A percentile compares a stretch with the other conserved stretches of the same genome.
Conservation (phyloP, 2,888 invertebrate genomes). For the Melieria picta region DNA sequence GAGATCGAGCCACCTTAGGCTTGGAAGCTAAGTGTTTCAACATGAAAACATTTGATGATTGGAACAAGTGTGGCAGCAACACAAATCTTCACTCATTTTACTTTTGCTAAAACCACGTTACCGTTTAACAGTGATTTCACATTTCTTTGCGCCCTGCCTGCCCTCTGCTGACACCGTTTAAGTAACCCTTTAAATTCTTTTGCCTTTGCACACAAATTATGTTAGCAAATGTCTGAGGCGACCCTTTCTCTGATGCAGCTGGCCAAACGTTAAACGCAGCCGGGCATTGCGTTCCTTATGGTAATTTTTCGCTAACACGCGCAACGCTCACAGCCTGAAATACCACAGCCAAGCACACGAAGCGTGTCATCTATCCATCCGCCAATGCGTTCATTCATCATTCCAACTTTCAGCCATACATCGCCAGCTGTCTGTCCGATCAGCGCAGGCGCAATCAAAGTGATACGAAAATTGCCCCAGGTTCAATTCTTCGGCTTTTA, state of each 20-base stretch:
- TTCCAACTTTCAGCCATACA: slow-evolving; percentile 20
- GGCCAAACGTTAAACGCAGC: background rate
- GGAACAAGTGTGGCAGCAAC: too few species aligned
- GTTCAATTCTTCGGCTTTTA: slow-evolving; percentile 22
- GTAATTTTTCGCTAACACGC: slow-evolving; percentile 32
- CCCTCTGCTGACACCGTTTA: background rate
- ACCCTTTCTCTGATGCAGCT: too few species aligned
- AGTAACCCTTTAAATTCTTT: slow-evolving; percentile 12
- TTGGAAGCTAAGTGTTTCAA: too few species aligned
- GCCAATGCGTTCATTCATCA: slow-evolving; percentile 25
- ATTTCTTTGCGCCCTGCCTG: background rate
- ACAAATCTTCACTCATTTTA: too few species aligned
- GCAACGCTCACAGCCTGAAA: slow-evolving; percentile 19
- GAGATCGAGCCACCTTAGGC: background rate
- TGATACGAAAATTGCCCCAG: slow-evolving; percentile 59
- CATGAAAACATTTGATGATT: too few species aligned
- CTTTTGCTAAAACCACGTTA: too few species aligned
- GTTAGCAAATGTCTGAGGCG: background rate
- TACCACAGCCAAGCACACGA: slow-evolving; percentile 29
- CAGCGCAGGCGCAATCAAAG: slow-evolving; percentile 56
- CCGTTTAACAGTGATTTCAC: too few species aligned
- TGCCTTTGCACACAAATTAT: background rate
- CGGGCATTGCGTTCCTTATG: slow-evolving; percentile 36
- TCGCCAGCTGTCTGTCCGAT: slow-evolving; percentile 48
- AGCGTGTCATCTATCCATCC: slow-evolving; percentile 42